Evolutionary conservation across 2,113 vertebrate species (phyloP).

Genomic region (Egretta garzetta): DNA sequence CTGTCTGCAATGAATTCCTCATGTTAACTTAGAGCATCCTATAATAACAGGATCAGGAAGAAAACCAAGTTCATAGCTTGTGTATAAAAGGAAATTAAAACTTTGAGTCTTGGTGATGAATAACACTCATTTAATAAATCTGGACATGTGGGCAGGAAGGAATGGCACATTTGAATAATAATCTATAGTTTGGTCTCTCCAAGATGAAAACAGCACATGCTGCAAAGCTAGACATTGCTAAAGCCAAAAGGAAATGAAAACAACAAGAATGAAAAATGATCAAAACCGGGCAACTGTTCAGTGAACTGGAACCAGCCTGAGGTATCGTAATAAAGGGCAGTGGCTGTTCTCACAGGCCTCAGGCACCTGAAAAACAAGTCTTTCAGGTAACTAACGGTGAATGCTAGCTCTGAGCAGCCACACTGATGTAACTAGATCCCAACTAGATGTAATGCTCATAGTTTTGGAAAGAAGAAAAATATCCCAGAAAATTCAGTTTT

Average conservation of each 20-base stretch:
- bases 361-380: not conserved
- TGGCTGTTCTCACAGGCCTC: not conserved
- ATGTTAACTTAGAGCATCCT: not conserved
- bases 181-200: not conserved
- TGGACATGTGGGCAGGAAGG: not conserved
- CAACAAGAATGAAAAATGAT: not conserved
- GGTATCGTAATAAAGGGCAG: not conserved
- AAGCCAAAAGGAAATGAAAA: conserved; percentile 36
- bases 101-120: not conserved
- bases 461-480: not conserved
- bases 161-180: not conserved
- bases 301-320: not conserved
- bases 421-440: rapidly evolving
- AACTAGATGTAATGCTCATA: not conserved
- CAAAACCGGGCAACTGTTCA: not conserved
- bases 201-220: not conserved
- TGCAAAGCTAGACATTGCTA: not conserved
- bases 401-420: not conserved
- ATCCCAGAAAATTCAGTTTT: not conserved
- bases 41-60: not conserved
- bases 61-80: not conserved
- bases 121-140: not conserved
- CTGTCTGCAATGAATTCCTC: not conserved
- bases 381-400: not conserved
- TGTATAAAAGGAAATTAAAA: conserved; percentile 2